Evolutionary conservation across 2,888 invertebrate genomes (phyloP), one percentile per base, ranked within the genome.

Genomic region (Oeneis ivallda): DNA sequence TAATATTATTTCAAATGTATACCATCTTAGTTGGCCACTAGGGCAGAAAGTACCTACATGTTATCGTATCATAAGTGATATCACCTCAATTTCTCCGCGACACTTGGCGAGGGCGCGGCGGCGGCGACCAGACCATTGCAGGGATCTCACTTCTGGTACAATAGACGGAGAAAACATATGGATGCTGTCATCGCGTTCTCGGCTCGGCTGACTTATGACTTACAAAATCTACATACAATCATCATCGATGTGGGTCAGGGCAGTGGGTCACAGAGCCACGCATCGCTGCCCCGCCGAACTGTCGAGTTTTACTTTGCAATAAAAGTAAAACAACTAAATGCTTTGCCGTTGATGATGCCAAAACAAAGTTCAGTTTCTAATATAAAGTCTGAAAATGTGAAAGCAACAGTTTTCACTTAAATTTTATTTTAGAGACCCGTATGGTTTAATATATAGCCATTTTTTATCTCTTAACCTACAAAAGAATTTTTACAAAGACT

Each of bases 161-260:
- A 88, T 85, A 82, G 79, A 74, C 73, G 83, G 88, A 86, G 89
- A 87, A 89, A 88, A 86, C 85, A 80, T 77, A 82, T 81, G 80
- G 84, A 87, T 86, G 86, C 85, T 91, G 88, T 89, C 88, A 89
- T 87, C 86, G 76, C 74, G 75, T 79, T 81, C 81, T 79, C 79
- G 79, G 73, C 75, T 76, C 76, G 82, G 76, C 79, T 87, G 82
- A 88, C 84, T 87, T 89, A 88, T 86, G 85, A 81, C 86, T 88
- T 85, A 85, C 84, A 86, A 86, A 89, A 91, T 91, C 89, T 89
- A 88, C 90, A 90, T 90, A 91, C 89, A 92, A 90, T 91, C 85
- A 86, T 85, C 82, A 80, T 73, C 75, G 69, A 87, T 83, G 88
- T 90, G 79, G 87, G 89, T 83, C 89, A 89, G 87, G 91, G 84